Conservation (phyloP, 2,797 vertebrate species). For the Chelonia mydas region DNA sequence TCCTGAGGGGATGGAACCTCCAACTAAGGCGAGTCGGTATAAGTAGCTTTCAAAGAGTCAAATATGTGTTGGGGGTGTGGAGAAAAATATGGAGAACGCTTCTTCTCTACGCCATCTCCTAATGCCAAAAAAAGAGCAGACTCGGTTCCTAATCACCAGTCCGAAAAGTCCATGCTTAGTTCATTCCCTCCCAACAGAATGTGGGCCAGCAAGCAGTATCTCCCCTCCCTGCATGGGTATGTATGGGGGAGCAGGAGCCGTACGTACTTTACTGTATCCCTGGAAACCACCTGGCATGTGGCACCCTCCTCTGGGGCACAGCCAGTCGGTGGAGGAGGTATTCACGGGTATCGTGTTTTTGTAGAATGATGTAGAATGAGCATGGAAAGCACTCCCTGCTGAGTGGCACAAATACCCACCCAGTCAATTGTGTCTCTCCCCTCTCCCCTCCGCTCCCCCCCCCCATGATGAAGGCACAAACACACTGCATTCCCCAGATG, state of each 20-base stretch:
- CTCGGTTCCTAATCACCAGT: rapidly evolving
- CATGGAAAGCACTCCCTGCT: not conserved
- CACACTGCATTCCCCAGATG: not conserved
- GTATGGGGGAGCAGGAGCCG: rapidly evolving
- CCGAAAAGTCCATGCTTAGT: not conserved
- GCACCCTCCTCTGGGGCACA: not conserved
- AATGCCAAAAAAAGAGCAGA: not conserved
- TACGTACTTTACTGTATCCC: not conserved
- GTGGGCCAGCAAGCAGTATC: not conserved
- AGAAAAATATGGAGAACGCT: not conserved
- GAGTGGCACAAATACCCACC: rapidly evolving
- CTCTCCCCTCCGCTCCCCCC: no score
- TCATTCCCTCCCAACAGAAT: not conserved
- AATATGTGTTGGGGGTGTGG: not conserved
- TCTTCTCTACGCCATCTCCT: rapidly evolving
- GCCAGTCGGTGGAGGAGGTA: not conserved
- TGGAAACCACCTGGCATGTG: not conserved
- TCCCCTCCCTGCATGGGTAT: not conserved
- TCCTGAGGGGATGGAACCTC: not conserved
- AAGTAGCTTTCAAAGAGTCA: rapidly evolving
- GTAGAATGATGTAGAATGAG: not conserved
- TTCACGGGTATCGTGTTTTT: not conserved
- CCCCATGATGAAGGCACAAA: not conserved
- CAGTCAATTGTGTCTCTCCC: no score
- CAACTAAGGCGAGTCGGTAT: not conserved